Evolutionary conservation across 2,888 invertebrate species (phyloP).

Genomic region (Copidosoma aretas): DNA sequence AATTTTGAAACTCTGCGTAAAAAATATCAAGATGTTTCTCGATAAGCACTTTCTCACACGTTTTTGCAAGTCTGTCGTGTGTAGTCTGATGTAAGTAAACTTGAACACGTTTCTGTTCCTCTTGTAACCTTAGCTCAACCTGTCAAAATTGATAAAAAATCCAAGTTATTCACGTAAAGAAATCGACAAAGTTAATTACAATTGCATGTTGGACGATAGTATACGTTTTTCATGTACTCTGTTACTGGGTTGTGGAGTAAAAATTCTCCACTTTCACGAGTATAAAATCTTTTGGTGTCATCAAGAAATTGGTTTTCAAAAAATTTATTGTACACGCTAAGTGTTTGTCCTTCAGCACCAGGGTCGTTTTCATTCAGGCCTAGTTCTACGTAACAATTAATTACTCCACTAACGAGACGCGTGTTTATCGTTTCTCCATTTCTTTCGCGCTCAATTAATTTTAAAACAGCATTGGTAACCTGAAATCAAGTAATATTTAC

Average conservation of each 20-base stretch:
- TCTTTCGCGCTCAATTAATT: constrained; percentile 94
- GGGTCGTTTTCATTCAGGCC: constrained; percentile 96
- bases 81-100: constrained; percentile 96
- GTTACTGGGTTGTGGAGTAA: constrained; percentile 94
- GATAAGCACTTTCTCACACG: constrained; percentile 94
- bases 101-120: constrained; percentile 92
- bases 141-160: constrained; percentile 54
- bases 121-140: constrained; percentile 91
- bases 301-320: constrained; percentile 95
- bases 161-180: not conserved
- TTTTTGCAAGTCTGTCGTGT: constrained; percentile 83
- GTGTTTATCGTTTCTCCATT: constrained; percentile 98
- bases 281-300: constrained; percentile 95
- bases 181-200: not conserved
- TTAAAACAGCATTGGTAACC: constrained; percentile 96
- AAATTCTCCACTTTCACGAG: constrained; percentile 92
- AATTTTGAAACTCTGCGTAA: constrained; percentile 90
- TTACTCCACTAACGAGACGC: constrained; percentile 95
- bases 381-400: constrained; percentile 94
- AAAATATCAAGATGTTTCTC: constrained; percentile 96
- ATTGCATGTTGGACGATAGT: constrained; percentile 24
- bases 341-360: constrained; percentile 76
- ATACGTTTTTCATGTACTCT: constrained; percentile 97
- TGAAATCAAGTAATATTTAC: constrained; percentile 49
- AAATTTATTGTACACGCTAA: constrained; percentile 88